phyloP scores from a whole-genome alignment of 1,140 invertebrate genomes.

The Ooceraea biroi region DNA sequence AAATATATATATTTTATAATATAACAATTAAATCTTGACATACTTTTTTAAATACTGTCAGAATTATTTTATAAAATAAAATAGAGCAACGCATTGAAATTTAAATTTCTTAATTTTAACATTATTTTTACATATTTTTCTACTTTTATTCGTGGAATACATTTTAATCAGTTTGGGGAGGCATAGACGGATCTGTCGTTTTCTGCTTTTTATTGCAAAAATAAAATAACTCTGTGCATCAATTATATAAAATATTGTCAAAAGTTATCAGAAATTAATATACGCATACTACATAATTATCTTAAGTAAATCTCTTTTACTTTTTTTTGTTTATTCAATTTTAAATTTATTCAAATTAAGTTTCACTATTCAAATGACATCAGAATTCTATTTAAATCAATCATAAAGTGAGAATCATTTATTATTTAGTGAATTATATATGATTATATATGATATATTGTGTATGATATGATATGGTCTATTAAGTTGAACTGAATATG shows the following conservation, averaged over 20 bases:
- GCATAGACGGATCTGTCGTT: too few species aligned
- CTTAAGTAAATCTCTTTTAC: not conserved
- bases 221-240: not conserved
- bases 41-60: not conserved
- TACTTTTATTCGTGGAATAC: not conserved
- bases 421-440: not conserved
- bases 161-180: not conserved
- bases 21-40: not conserved
- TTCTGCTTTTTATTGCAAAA: not conserved
- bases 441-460: not conserved
- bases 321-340: not conserved
- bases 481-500: not conserved
- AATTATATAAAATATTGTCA: not conserved
- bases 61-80: not conserved
- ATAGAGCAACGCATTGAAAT: too few species aligned
- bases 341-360: not conserved
- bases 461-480: too few species aligned
- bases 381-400: constrained; percentile 1
- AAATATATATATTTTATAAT: not conserved
- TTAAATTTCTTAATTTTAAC: not conserved
- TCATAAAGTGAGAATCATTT: not conserved
- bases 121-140: not conserved
- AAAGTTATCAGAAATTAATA: constrained; percentile 14
- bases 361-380: not conserved
- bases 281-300: too few species aligned